phyloP scores from a whole-genome alignment of 2,888 invertebrate genomes.

The Drosophila kuntzei region DNA sequence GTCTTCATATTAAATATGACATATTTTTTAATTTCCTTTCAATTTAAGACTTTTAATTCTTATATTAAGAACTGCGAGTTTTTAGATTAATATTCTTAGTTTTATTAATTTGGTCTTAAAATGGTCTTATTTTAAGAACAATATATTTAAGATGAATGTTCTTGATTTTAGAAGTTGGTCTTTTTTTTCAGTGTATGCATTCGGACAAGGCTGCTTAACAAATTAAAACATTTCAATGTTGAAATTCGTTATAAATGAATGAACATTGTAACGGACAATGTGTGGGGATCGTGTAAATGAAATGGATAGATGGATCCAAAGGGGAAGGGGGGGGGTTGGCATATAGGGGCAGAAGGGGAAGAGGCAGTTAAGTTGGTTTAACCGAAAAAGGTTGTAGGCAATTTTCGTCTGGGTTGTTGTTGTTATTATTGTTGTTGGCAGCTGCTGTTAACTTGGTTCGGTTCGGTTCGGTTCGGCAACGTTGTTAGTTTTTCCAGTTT shows the following conservation, averaged over 20 bases:
- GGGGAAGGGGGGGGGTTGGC: not conserved
- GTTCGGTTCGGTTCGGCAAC: slow-evolving; percentile 1
- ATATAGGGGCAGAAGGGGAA: not conserved
- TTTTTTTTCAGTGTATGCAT: too few species aligned
- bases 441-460: slow-evolving; percentile 15
- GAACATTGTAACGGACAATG: slow-evolving; percentile 69
- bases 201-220: slow-evolving; percentile 47
- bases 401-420: slow-evolving; percentile 41
- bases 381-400: slow-evolving; percentile 56
- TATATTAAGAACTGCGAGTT: too few species aligned
- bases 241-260: slow-evolving; percentile 77
- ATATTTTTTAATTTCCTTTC: too few species aligned
- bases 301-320: not conserved
- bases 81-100: too few species aligned
- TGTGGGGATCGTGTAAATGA: slow-evolving; percentile 20
- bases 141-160: too few species aligned
- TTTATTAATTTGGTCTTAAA: too few species aligned
- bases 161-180: too few species aligned
- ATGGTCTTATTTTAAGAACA: too few species aligned
- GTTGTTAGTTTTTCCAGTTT: slow-evolving; percentile 67
- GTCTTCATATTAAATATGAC: too few species aligned
- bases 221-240: slow-evolving; percentile 69
- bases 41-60: too few species aligned
- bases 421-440: slow-evolving; percentile 17
- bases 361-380: slow-evolving; percentile 6